Conservation (phyloP, 2,888 invertebrate genomes). For the Phyto melanocephala region DNA sequence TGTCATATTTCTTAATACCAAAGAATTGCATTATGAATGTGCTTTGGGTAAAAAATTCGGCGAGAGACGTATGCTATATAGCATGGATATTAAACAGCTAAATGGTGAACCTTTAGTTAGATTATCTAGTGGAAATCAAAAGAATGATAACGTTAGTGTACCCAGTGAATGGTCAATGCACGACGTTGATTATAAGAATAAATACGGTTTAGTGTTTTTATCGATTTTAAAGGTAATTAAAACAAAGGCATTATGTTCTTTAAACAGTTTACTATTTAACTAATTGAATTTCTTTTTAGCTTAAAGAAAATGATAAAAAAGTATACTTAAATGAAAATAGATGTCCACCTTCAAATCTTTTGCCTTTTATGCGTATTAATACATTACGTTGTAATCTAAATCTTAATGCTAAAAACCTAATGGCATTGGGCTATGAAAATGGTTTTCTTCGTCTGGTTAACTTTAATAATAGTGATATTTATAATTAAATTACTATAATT, state of each 20-base stretch:
- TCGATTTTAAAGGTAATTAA: conserved; percentile 65
- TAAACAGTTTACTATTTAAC: too few relatives aligned
- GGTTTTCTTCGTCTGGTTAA: conserved; percentile 74
- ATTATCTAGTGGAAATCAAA: conserved; percentile 40
- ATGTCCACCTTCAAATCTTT: conserved; percentile 65
- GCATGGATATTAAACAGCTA: conserved; percentile 69
- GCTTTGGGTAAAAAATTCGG: conserved; percentile 31
- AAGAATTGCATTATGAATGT: conserved; percentile 69
- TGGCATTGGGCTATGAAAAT: conserved; percentile 76
- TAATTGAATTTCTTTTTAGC: neutral
- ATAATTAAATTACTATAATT: too few relatives aligned
- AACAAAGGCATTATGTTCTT: neutral
- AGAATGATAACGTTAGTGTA: neutral
- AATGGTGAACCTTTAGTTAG: conserved; percentile 40
- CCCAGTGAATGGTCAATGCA: conserved; percentile 42
- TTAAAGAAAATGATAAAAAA: conserved; percentile 26
- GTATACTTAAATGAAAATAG: conserved; percentile 64
- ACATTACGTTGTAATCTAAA: conserved; percentile 75
- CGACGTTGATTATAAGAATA: conserved; percentile 68
- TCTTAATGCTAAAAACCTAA: conserved; percentile 66
- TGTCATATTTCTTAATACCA: conserved; percentile 67
- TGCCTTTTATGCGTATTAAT: conserved; percentile 71
- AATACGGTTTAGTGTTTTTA: conserved; percentile 74
- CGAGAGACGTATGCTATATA: conserved; percentile 54
- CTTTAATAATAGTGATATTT: conserved; percentile 52